Conservation (phyloP, 1,140 invertebrate species). For the Himalopsyche phryganea region DNA sequence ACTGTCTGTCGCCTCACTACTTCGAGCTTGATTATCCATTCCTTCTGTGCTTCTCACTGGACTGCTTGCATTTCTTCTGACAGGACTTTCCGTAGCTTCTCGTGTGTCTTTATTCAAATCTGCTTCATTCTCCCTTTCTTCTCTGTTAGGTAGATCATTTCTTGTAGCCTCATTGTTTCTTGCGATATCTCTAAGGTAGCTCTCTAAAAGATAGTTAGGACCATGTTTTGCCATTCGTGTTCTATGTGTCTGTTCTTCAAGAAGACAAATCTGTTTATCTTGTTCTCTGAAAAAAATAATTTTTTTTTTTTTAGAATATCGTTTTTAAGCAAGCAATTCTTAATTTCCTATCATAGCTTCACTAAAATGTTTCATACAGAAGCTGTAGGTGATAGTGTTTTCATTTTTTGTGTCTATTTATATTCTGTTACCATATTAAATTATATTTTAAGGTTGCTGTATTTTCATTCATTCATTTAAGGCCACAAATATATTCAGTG, state of each 20-base stretch:
- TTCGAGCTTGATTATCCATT: constrained; percentile 48
- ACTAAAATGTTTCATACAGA: no score
- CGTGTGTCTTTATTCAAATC: constrained; percentile 9
- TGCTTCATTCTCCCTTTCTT: constrained; percentile 31
- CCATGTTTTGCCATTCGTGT: constrained; percentile 69
- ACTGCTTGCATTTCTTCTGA: constrained; percentile 25
- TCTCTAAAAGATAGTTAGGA: constrained; percentile 76
- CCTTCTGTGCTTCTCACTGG: constrained; percentile 40
- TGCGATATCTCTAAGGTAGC: constrained; percentile 60
- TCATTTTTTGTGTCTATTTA: no score
- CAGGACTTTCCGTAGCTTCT: not conserved
- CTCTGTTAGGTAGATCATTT: constrained; percentile 12
- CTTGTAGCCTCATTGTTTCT: constrained; percentile 39
- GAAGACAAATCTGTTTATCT: constrained; percentile 70
- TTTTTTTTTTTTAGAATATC: no score
- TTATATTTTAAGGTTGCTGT: no score
- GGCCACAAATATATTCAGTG: no score
- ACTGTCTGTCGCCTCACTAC: constrained; percentile 50
- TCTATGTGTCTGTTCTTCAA: constrained; percentile 73
- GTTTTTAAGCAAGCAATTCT: no score
- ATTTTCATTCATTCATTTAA: no score
- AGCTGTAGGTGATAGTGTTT: no score
- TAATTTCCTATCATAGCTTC: no score
- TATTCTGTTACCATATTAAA: no score
- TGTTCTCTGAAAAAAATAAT: constrained; percentile 65